Percentiles rank a stretch among this genome's conserved stretches.
phyloP scores from a whole-genome alignment of 2,888 invertebrate species.

The Cremastinae sp. region DNA sequence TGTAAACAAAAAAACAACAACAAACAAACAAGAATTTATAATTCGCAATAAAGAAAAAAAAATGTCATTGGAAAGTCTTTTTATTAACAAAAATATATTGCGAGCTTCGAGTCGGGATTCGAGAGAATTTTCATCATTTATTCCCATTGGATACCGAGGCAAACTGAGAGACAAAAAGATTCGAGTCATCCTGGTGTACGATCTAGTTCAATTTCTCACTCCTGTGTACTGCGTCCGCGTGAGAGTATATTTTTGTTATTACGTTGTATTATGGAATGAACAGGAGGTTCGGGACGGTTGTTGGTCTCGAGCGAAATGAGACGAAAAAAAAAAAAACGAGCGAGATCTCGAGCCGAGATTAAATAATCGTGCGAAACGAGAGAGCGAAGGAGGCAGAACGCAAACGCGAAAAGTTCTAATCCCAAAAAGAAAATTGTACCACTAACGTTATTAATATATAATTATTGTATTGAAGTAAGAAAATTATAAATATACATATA shows the following conservation, averaged over 20 bases:
- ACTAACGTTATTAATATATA: slow-evolving; percentile 59
- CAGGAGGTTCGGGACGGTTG: slow-evolving; percentile 36
- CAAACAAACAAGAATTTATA: too few species aligned
- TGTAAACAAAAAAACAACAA: too few species aligned
- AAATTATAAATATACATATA: slow-evolving; percentile 47
- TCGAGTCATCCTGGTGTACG: slow-evolving; percentile 29
- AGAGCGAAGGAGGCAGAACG: slow-evolving; percentile 19
- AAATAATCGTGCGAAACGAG: not conserved
- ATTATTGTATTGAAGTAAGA: slow-evolving; percentile 47
- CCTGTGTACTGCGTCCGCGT: slow-evolving; percentile 56
- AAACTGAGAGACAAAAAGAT: slow-evolving; percentile 5
- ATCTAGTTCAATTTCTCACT: slow-evolving; percentile 60
- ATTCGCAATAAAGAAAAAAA: too few species aligned
- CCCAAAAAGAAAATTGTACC: slow-evolving; percentile 60
- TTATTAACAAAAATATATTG: too few species aligned
- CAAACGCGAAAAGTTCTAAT: slow-evolving; percentile 51
- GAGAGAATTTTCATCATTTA: not conserved
- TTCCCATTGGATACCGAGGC: not conserved
- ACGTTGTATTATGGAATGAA: slow-evolving; percentile 52
- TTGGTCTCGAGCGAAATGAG: not conserved
- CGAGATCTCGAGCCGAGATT: slow-evolving; percentile 9
- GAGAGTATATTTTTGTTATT: slow-evolving; percentile 61
- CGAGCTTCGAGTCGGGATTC: not conserved
- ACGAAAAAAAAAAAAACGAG: not conserved
- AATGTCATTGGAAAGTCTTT: too few species aligned